Evolutionary conservation across 2,113 vertebrate genomes (phyloP), one percentile per base, ranked within the genome.

Genomic region (Sander lucioperca): DNA sequence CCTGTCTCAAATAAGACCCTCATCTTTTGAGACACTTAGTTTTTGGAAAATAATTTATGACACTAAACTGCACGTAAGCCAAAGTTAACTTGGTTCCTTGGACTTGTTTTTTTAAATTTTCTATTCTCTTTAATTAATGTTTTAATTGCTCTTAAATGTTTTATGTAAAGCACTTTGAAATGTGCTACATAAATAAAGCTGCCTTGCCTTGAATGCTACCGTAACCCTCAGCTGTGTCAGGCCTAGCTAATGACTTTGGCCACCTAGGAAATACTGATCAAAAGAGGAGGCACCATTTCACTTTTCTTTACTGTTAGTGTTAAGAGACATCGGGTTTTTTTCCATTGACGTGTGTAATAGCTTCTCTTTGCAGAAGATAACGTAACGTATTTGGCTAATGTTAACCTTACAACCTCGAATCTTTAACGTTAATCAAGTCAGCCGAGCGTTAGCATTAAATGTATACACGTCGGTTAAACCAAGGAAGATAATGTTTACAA

Each of bases 191-290:
- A 11, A 3, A 43, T 43, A 43, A 11, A 43, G 39, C 11, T 43
- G 10, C 39, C 39, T 43, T 43, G 10, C 1, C 14, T 9, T 11
- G 4, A 61, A 11, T 36, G 66, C 8, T 43, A 45, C 8, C 0
- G 61, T 79, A 67, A 82, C 80, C 89, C 78, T 53, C 53, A 58
- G 69, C 71, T 14, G 30, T 27, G 19, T 11, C 1, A 30, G 56
- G 65, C 74, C 67, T 19, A 23, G n/a, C 27, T 81, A 14, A 43
- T 21, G 65, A 50, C 70, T 72, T 61, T 69, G 13, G 4, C 7
- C 25, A 75, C 19, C 0, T 9, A 10, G 2, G 3, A 54, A 5
- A 30, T 1, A 4, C 30, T 14, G 19, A 8, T 21, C 0, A 56
- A 57, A 61, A 16, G 0, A 12, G 3, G 1, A 33, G 4, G n/a